Evolutionary conservation across 2,888 invertebrate species (phyloP).

Genomic region (Nymphalis polychloros): DNA sequence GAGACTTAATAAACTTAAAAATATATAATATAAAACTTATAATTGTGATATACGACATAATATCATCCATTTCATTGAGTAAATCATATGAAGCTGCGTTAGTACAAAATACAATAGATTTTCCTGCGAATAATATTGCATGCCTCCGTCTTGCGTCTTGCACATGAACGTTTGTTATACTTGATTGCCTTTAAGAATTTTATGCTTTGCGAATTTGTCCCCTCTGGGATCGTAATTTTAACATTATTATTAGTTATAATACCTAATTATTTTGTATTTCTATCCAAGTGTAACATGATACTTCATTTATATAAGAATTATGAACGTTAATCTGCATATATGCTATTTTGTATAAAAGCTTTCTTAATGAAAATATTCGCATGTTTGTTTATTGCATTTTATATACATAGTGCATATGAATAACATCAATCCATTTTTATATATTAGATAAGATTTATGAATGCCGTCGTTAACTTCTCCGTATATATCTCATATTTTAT

Average conservation of each 20-base stretch:
- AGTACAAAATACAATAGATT: conserved; percentile 42
- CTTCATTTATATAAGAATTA: too few species aligned
- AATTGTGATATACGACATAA: conserved; percentile 33
- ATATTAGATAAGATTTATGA: too few species aligned
- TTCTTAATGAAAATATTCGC: too few species aligned
- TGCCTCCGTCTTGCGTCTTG: conserved; percentile 32
- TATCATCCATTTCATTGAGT: conserved; percentile 27
- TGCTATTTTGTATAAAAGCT: too few species aligned
- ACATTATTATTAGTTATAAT: not conserved
- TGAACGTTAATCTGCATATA: too few species aligned
- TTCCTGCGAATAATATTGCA: conserved; percentile 36
- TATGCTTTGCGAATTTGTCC: not conserved
- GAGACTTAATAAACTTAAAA: too few species aligned
- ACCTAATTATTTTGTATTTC: not conserved
- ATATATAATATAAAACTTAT: not conserved
- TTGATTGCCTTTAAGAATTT: conserved; percentile 4
- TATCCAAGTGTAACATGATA: too few species aligned
- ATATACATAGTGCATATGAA: too few species aligned
- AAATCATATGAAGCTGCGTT: conserved; percentile 39
- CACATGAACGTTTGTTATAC: conserved; percentile 27
- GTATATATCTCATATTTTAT: too few species aligned
- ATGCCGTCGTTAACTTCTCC: too few species aligned
- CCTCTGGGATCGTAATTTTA: not conserved
- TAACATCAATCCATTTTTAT: too few species aligned
- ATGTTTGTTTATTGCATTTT: too few species aligned